Evolutionary conservation across 2,888 invertebrate genomes (phyloP), one percentile per base, ranked within the genome.

Genomic region (Pardosa pseudoannulata): DNA sequence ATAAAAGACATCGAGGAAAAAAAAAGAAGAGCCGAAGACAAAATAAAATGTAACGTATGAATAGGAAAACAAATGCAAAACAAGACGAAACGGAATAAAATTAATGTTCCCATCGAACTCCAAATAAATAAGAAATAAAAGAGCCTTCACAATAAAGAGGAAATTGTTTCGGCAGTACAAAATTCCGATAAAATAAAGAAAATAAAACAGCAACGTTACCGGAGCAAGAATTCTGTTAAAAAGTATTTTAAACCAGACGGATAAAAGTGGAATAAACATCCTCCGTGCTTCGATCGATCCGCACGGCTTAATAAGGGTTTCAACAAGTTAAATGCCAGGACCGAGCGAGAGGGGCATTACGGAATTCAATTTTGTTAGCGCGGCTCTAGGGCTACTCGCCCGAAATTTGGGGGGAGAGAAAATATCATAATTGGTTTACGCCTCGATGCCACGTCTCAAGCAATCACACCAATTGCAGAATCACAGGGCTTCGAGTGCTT

Each of bases 131-230:
- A 46, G 46, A 46, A 46, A 46, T 56, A 56, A 23, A 56, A 56
- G 56, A 56, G 56, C n/a, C 56, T 56, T 46, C 56, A 56, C 56
- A 56, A 56, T 56, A 56, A 56, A 56, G 56, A 56, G 56, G 56
- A 56, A 56, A 56, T 56, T 56, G 56, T 56, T 56, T 56, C 56
- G 56, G 56, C 56, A 56, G 56, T 56, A 56, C 56, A 23, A 23
- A 56, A 56, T 23, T 56, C 23, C 56, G 23, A 23, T 23, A 23
- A 56, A 56, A 56, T 46, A 46, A 36, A 56, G 23, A 23, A 56
- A 56, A 23, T 16, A 56, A 56, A 56, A 56, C 5, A 23, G 23
- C 19, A 23, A 11, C 36, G 36, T 36, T 36, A 23, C 56, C 5
- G 23, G 23, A 56, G 23, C 56, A 23, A 56, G 56, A 23, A 56